phyloP scores from a whole-genome alignment of 2,888 invertebrate species.

The Morinoia aosen region DNA sequence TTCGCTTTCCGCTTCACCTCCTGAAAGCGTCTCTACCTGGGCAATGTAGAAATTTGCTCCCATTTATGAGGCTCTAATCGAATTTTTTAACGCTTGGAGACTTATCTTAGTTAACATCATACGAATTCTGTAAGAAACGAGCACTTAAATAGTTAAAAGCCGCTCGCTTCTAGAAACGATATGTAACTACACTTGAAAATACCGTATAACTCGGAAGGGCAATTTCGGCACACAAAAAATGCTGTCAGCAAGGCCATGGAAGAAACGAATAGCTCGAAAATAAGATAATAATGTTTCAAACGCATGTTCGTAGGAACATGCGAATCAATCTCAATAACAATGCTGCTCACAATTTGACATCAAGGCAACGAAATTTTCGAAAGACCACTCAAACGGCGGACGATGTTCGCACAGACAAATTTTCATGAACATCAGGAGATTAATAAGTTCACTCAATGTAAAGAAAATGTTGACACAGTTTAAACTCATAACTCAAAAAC shows the following conservation, averaged over 20 bases:
- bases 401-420: not conserved
- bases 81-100: not conserved
- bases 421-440: not conserved
- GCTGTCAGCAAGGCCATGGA: not conserved
- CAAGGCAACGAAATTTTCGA: not conserved
- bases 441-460: not conserved
- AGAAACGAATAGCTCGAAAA: not conserved
- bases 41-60: not conserved
- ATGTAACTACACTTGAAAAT: not conserved
- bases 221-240: not conserved
- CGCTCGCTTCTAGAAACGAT: not conserved
- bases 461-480: not conserved
- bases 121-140: not conserved
- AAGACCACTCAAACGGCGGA: not conserved
- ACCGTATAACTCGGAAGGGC: not conserved
- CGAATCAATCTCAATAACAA: not conserved
- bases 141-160: not conserved
- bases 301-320: not conserved
- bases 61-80: not conserved
- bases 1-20: not conserved
- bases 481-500: not conserved
- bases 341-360: not conserved
- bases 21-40: not conserved
- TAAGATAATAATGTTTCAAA: not conserved
- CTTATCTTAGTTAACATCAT: not conserved